Percentiles rank a stretch among this genome's conserved stretches.
Evolutionary conservation across 2,888 invertebrate species (phyloP).

Genomic region (Platycheirus rosarum): DNA sequence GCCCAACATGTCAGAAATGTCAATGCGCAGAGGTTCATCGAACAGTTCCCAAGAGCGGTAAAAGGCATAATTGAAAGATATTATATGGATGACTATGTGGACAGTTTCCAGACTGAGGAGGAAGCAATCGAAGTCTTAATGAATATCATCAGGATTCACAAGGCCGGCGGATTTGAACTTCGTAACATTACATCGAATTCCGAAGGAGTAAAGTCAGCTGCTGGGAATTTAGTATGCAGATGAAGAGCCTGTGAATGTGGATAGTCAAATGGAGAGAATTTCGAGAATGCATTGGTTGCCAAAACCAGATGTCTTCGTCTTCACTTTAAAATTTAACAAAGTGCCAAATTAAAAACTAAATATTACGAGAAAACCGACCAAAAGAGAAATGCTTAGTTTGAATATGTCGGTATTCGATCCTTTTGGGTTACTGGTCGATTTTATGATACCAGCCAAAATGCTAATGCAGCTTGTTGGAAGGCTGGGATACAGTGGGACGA

Average conservation of each 20-base stretch:
- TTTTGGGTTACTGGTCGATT: background rate
- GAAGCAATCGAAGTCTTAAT: slow-evolving; percentile 39
- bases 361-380: background rate
- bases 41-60: slow-evolving; percentile 66
- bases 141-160: slow-evolving; percentile 22
- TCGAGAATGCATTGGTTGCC: slow-evolving; percentile 6
- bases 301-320: background rate
- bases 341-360: background rate
- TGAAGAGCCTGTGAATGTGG: background rate
- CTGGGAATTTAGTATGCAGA: background rate
- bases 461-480: background rate
- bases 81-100: slow-evolving; percentile 76
- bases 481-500: slow-evolving; percentile 2
- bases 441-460: slow-evolving; percentile 1
- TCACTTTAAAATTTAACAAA: background rate
- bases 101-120: slow-evolving; percentile 66
- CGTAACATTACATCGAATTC: slow-evolving; percentile 73
- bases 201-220: background rate
- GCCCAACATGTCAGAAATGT: slow-evolving; percentile 75
- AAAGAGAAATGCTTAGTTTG: slow-evolving; percentile 9
- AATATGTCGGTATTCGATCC: slow-evolving; percentile 18
- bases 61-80: slow-evolving; percentile 71
- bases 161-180: slow-evolving; percentile 39
- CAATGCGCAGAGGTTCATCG: slow-evolving; percentile 73
- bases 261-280: background rate